Evolutionary conservation across 2,113 vertebrate species (phyloP), one percentile per base, ranked within the genome.

Genomic region (Circaetus cinerascens): DNA sequence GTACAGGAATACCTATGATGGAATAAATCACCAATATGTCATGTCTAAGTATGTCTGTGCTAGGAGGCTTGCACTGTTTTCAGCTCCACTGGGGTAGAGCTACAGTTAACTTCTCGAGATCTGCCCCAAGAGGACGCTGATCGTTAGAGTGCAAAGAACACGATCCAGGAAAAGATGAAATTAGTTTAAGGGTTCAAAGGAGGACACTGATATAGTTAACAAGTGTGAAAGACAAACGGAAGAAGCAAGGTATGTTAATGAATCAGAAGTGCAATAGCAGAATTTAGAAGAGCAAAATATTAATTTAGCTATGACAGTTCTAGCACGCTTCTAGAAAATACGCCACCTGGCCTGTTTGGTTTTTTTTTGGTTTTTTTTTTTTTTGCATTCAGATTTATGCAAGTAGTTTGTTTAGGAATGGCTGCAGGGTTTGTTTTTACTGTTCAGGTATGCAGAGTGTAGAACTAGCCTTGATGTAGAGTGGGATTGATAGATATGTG

Each of bases 391-490:
- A 62, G 32, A 91, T 91, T 82, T 84, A 82, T 78, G 79, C 62
- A 86, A 66, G 75, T 62, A 60, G 34, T 92, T 92, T 40, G 29
- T 78, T 82, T 66, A 83, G 79, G 75, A 95, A 88, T 77, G 83
- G 46, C 94, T 95, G 55, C 88, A n/a, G 86, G 86, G 86, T 79
- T 96, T 96, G 45, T 73, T 96, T 91, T 95, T 82, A 34, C 57
- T 90, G 32, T 86, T 94, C 43, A 86, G 59, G 12, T 86, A 66
- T 53, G 75, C 63, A 14, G 45, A 88, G 13, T 50, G 25, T 83
- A 56, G 63, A 90, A 53, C 57, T 76, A 79, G 45, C 71, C 86
- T 86, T 92, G 74, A 66, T 91, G 68, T 26, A 15, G 68, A 69
- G 38, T 22, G 48, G 89, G 91, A 84, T 81, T 81, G 72, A 93